A percentile compares a stretch with the other conserved stretches of the same genome.
These are phyloP conservation scores for Kryptopterus vitreolus DNA, from an alignment of 2,797 vertebrate genomes.

Conservation along the genomic window DNA sequence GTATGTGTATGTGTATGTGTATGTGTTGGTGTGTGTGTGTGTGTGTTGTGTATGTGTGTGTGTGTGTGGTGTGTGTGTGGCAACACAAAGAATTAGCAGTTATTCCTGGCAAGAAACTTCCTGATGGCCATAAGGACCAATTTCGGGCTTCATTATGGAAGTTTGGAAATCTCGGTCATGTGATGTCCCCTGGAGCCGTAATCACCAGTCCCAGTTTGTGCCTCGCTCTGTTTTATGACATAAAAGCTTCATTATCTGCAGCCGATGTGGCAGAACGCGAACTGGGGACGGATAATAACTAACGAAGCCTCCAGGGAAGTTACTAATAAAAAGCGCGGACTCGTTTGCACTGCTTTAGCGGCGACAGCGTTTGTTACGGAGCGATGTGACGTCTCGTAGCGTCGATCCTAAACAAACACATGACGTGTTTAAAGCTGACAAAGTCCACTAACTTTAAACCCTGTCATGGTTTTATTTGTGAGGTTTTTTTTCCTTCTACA, in stretches of 20 bases:
- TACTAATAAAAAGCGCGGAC: slow-evolving; percentile 54
- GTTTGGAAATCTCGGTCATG: slow-evolving; percentile 58
- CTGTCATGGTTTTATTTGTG: neutral
- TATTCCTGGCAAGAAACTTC: slow-evolving; percentile 41
- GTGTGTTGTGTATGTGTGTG: too few species aligned
- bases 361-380: neutral
- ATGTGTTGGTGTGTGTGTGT: slow-evolving; percentile 35
- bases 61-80: slow-evolving; percentile 45
- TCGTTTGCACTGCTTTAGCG: slow-evolving; percentile 8
- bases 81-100: slow-evolving; percentile 19
- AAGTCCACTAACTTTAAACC: too few species aligned
- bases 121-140: slow-evolving; percentile 27
- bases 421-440: too few species aligned
- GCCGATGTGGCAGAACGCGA: slow-evolving; percentile 65
- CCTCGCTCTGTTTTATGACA: slow-evolving; percentile 63
- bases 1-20: slow-evolving; percentile 33
- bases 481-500: too few species aligned
- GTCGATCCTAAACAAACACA: neutral
- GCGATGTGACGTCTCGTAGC: neutral
- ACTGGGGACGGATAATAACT: slow-evolving; percentile 70
- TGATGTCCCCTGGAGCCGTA: slow-evolving; percentile 56
- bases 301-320: slow-evolving; percentile 67
- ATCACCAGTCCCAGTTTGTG: slow-evolving; percentile 61
- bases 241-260: slow-evolving; percentile 74
- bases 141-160: slow-evolving; percentile 56